Percentiles rank a stretch among this genome's conserved stretches.
phyloP scores from a whole-genome alignment of 2,888 invertebrate species.

The Drosophila longiperda region DNA sequence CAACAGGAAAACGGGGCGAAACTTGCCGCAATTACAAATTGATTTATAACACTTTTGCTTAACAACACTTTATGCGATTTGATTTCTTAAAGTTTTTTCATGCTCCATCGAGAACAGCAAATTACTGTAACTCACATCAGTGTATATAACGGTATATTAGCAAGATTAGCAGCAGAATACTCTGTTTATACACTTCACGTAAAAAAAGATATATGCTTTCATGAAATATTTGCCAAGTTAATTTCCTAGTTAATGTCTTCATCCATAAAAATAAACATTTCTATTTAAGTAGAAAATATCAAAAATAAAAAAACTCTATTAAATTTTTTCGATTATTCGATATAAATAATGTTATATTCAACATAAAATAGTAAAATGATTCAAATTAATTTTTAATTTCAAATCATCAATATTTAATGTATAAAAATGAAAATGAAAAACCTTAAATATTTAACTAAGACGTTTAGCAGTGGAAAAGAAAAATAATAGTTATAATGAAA shows the following conservation, averaged over 20 bases:
- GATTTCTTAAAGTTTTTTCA: constrained; percentile 57
- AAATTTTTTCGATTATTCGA: neutral
- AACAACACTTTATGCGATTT: constrained; percentile 70
- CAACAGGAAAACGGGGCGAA: constrained; percentile 20
- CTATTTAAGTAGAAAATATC: neutral
- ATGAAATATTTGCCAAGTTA: neutral
- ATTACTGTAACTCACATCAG: constrained; percentile 15
- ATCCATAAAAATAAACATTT: neutral
- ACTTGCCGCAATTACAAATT: constrained; percentile 63
- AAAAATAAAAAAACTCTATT: neutral
- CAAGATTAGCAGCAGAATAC: neutral
- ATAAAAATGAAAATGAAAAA: too few species aligned
- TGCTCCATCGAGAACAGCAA: constrained; percentile 31
- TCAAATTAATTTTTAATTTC: neutral
- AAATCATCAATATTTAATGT: neutral
- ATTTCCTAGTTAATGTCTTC: neutral
- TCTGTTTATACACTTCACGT: neutral
- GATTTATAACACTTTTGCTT: constrained; percentile 65
- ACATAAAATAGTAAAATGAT: neutral
- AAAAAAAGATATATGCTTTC: neutral
- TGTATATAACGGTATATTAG: constrained; percentile 1
- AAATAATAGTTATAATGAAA: too few species aligned
- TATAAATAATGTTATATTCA: neutral
- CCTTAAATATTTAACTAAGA: too few species aligned
- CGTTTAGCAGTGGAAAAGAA: too few species aligned